phyloP scores from a whole-genome alignment of 1,140 invertebrate genomes.

The Drosophila persimilis region DNA sequence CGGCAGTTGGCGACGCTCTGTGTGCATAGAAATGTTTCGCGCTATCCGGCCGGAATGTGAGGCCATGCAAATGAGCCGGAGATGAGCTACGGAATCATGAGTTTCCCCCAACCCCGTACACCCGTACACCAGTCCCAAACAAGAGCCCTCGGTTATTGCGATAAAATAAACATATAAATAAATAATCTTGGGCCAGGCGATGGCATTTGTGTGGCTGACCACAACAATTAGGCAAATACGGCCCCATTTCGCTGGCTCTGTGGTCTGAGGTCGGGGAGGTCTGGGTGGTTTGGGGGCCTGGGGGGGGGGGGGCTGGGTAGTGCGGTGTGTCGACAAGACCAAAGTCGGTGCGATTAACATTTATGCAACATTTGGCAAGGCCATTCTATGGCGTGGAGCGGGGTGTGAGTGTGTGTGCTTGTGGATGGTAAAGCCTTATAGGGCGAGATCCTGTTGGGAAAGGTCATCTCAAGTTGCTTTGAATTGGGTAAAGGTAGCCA shows the following conservation, averaged over 20 bases:
- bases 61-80: conserved; percentile 57
- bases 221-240: conserved; percentile 59
- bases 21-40: conserved; percentile 47
- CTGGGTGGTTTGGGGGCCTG: background rate
- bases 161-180: conserved; percentile 62
- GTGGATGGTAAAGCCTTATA: too few species aligned
- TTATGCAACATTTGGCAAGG: conserved; percentile 45
- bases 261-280: background rate
- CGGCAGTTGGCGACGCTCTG: too few species aligned
- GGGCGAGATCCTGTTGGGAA: too few species aligned
- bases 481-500: too few species aligned
- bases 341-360: conserved; percentile 31
- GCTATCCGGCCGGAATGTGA: conserved; percentile 25
- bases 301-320: background rate
- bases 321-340: conserved; percentile 18
- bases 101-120: background rate
- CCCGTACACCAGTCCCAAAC: too few species aligned
- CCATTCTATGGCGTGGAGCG: background rate
- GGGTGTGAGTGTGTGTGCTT: too few species aligned
- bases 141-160: conserved; percentile 28
- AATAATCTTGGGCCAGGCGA: conserved; percentile 48
- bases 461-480: too few species aligned
- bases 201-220: conserved; percentile 57
- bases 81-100: conserved; percentile 62
- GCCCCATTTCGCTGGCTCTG: background rate